phyloP scores from a whole-genome alignment of 35 echinoderm and acorn worm species.

The Eucidaris tribuloides region DNA sequence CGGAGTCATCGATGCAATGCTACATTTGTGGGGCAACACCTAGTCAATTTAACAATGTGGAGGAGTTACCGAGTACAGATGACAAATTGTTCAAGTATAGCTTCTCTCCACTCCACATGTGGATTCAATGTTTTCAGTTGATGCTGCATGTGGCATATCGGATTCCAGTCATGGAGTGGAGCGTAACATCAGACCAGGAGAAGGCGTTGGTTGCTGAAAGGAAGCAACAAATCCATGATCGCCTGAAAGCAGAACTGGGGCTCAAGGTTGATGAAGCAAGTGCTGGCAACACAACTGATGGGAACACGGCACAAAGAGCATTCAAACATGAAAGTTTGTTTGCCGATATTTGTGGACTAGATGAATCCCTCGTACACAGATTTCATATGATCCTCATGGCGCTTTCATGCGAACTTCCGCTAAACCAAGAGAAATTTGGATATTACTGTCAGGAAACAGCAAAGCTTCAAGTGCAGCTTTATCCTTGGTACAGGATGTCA shows the following conservation, averaged over 20 bases:
- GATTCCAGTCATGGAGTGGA: slow-evolving; percentile 13
- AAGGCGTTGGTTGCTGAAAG: background rate
- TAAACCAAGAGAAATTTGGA: slow-evolving; percentile 28
- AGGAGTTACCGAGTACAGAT: background rate
- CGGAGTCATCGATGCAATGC: slow-evolving; percentile 55
- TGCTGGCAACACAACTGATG: slow-evolving; percentile 49
- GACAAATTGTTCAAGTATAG: slow-evolving; percentile 25
- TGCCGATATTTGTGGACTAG: background rate
- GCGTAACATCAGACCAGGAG: background rate
- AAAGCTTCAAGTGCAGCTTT: slow-evolving; percentile 23
- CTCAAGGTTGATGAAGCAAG: slow-evolving; percentile 51
- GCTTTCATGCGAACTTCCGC: slow-evolving; percentile 27
- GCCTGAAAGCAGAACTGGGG: slow-evolving; percentile 43
- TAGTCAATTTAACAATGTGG: slow-evolving; percentile 37
- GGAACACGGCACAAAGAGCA: slow-evolving; percentile 49
- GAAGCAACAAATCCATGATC: slow-evolving; percentile 49
- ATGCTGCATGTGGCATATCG: slow-evolving; percentile 37
- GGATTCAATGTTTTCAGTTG: slow-evolving; percentile 48
- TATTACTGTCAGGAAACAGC: slow-evolving; percentile 32
- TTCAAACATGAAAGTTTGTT: slow-evolving; percentile 1
- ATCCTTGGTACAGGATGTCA: slow-evolving; percentile 44
- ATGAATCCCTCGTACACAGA: background rate
- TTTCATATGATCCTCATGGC: background rate
- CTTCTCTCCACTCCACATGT: slow-evolving; percentile 22
- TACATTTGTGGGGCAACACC: slow-evolving; percentile 51